These are phyloP conservation scores for Hemicordylus capensis DNA, from an alignment of 2,113 vertebrate genomes.

Conservation along the genomic window DNA sequence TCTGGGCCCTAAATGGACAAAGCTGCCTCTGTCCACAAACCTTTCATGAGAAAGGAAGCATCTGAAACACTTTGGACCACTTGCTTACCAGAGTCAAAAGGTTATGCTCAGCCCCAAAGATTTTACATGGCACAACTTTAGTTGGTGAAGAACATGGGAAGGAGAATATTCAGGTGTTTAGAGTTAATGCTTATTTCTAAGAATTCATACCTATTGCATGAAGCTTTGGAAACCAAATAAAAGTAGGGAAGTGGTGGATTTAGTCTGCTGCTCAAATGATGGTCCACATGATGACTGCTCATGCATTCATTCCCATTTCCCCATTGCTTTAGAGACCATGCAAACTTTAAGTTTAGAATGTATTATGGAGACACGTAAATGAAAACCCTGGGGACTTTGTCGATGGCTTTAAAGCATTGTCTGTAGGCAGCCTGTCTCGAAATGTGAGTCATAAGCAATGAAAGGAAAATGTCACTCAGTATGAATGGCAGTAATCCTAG, in stretches of 20 bases:
- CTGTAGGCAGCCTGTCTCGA: conserved; percentile 63
- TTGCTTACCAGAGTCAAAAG: not conserved
- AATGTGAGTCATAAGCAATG: conserved; percentile 63
- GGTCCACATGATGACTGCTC: conserved; percentile 48
- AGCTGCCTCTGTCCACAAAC: too few relatives aligned
- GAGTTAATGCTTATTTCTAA: not conserved
- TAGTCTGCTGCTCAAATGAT: conserved; percentile 47
- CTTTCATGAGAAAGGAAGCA: not conserved
- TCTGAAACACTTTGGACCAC: not conserved
- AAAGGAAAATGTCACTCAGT: conserved; percentile 64
- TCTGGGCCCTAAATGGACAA: not conserved
- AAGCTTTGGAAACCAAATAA: conserved; percentile 37
- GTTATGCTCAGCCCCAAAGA: not conserved
- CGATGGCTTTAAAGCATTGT: conserved; percentile 68
- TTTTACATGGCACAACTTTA: not conserved
- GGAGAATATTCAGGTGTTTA: not conserved
- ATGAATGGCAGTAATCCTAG: conserved; percentile 61
- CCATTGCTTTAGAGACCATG: conserved; percentile 1
- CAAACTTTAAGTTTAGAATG: conserved; percentile 68
- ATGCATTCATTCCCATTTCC: conserved; percentile 56
- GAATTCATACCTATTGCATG: not conserved
- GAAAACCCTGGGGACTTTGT: conserved; percentile 70
- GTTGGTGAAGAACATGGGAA: not conserved
- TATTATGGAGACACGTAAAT: conserved; percentile 68
- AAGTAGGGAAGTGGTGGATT: conserved; percentile 33